phyloP scores from a whole-genome alignment of 2,797 vertebrate species.

The Sitta carolinensis region DNA sequence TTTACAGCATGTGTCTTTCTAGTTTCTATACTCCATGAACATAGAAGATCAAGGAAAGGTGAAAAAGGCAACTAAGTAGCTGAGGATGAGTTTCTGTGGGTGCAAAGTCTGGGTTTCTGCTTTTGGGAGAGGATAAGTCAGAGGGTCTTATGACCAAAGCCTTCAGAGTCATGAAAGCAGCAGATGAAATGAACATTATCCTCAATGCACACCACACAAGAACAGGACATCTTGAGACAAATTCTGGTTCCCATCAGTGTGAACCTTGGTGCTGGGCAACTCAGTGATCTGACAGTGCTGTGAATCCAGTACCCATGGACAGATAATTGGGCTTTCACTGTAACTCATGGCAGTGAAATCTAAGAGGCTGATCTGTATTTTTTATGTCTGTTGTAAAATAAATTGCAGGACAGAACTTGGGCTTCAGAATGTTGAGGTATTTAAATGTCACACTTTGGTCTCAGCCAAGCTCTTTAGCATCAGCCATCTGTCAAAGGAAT shows the following conservation, averaged over 20 bases:
- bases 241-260: not conserved
- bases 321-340: not conserved
- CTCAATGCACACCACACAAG: not conserved
- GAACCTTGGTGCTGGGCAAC: not conserved
- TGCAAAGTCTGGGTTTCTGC: not conserved
- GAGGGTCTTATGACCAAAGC: not conserved
- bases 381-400: not conserved
- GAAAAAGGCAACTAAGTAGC: not conserved
- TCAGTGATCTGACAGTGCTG: not conserved
- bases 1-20: not conserved
- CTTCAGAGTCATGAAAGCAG: not conserved
- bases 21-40: not conserved
- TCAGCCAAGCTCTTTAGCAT: not conserved
- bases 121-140: not conserved
- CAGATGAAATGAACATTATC: not conserved
- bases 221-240: not conserved
- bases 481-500: not conserved
- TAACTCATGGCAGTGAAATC: not conserved
- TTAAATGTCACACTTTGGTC: not conserved
- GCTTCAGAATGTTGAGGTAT: not conserved
- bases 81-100: not conserved
- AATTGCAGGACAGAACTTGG: not conserved
- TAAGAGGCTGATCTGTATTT: not conserved
- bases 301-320: not conserved
- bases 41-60: not conserved